A percentile compares a stretch with the other conserved stretches of the same genome.
Evolutionary conservation across 2,888 invertebrate species (phyloP).

Genomic region (Orthonychiurus folsomi): DNA sequence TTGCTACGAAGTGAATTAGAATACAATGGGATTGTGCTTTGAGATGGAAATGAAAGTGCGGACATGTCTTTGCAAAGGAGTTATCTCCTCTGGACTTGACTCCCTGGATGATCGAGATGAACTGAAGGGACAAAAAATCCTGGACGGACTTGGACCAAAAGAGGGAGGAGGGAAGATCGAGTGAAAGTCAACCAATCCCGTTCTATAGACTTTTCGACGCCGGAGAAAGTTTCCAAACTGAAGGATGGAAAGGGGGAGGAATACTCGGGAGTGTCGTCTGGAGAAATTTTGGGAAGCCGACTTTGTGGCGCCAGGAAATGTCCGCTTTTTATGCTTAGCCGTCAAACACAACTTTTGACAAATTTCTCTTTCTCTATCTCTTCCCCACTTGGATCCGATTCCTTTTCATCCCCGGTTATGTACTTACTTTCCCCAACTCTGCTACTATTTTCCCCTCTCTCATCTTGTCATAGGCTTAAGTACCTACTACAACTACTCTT

Average conservation of each 20-base stretch:
- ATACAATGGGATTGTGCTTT: conserved; percentile 10
- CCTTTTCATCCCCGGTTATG: background rate
- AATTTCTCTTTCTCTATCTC: conserved; percentile 29
- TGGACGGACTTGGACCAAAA: background rate
- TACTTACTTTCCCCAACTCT: conserved; percentile 1
- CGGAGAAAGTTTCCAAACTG: conserved; percentile 30
- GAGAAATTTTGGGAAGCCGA: conserved; percentile 19
- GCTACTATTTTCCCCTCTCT: conserved; percentile 3
- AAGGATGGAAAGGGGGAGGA: conserved; percentile 11
- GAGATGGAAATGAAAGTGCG: background rate
- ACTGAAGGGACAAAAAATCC: conserved; percentile 36
- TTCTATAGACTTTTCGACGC: conserved; percentile 38
- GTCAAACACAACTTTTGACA: conserved; percentile 39
- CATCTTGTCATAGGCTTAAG: background rate
- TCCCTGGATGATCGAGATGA: conserved; percentile 13
- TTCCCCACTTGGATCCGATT: conserved; percentile 16
- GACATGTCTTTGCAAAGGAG: background rate
- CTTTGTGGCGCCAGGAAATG: conserved; percentile 40
- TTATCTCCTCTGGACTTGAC: background rate
- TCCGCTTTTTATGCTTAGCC: conserved; percentile 38
- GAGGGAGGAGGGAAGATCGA: conserved; percentile 17
- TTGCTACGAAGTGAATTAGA: conserved; percentile 8
- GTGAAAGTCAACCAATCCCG: conserved; percentile 39
- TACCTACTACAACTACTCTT: conserved; percentile 1
- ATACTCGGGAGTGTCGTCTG: background rate